These are phyloP conservation scores for Myotis yumanensis DNA, from an alignment of 2,113 vertebrate species.

Conservation along the genomic window DNA sequence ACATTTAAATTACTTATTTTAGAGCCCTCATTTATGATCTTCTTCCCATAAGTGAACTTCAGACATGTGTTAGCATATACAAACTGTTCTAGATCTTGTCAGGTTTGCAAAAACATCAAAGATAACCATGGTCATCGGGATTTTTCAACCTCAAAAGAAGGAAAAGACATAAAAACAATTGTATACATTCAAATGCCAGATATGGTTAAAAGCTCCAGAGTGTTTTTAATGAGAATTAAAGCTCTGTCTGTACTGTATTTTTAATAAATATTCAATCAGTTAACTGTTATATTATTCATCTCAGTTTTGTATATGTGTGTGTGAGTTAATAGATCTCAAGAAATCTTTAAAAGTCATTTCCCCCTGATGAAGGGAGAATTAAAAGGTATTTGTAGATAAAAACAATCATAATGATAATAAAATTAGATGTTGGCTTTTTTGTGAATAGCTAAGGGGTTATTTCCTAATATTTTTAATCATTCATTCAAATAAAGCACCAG, in stretches of 20 bases:
- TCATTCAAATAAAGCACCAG: neutral
- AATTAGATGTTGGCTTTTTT: neutral
- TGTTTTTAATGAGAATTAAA: slow-evolving; percentile 43
- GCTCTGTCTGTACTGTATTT: neutral
- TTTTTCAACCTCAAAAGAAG: neutral
- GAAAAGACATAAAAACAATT: neutral
- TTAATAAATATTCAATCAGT: slow-evolving; percentile 6
- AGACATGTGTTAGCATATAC: neutral
- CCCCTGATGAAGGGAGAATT: neutral
- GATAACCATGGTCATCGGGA: neutral
- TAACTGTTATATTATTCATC: neutral
- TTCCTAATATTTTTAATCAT: neutral
- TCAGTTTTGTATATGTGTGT: neutral
- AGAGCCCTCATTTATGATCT: neutral
- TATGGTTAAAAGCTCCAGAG: neutral
- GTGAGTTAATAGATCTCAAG: neutral
- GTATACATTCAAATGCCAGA: neutral
- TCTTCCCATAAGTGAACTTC: neutral
- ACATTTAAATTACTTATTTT: slow-evolving; percentile 22
- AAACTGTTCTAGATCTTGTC: neutral
- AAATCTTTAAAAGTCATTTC: neutral
- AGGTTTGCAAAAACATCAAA: neutral
- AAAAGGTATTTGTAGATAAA: neutral
- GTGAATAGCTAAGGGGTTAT: neutral
- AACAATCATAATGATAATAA: slow-evolving; percentile 16